Evolutionary conservation across 1,140 invertebrate genomes (phyloP).

Genomic region (Lordiphosa mommai): DNA sequence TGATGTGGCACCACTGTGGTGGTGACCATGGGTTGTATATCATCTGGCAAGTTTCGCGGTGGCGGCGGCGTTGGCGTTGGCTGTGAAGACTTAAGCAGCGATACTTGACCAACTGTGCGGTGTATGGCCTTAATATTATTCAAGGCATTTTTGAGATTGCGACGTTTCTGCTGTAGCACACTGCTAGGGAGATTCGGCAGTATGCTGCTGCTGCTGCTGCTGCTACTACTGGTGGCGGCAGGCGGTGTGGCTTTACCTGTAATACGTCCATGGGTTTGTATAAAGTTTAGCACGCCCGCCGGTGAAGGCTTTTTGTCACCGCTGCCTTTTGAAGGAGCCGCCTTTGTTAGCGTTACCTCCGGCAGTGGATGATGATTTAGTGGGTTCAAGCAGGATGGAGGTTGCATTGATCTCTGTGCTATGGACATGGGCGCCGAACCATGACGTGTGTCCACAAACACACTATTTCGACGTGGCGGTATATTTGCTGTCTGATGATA

Average conservation of each 20-base stretch:
- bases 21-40: constrained; percentile 34
- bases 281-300: constrained; percentile 63
- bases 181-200: constrained; percentile 44
- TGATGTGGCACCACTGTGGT: constrained; percentile 55
- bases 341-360: constrained; percentile 14
- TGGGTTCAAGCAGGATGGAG: constrained; percentile 34
- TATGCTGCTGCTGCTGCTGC: constrained; percentile 3
- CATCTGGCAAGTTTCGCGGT: constrained; percentile 7
- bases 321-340: constrained; percentile 7
- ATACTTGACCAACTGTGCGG: constrained; percentile 66
- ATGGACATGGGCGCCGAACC: constrained; percentile 61
- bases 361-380: constrained; percentile 3
- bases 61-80: not conserved
- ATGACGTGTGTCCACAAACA: constrained; percentile 49
- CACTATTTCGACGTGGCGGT: constrained; percentile 41
- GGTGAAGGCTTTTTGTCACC: constrained; percentile 41
- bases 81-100: constrained; percentile 61
- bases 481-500: no score
- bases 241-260: constrained; percentile 36
- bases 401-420: constrained; percentile 58
- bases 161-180: constrained; percentile 63
- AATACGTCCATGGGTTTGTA: constrained; percentile 59
- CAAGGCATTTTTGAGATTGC: constrained; percentile 62
- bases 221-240: not conserved
- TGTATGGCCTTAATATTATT: constrained; percentile 65